Evolutionary conservation across 2,113 vertebrate genomes (phyloP), one percentile per base, ranked within the genome.

Genomic region (Lophotis ruficrista): DNA sequence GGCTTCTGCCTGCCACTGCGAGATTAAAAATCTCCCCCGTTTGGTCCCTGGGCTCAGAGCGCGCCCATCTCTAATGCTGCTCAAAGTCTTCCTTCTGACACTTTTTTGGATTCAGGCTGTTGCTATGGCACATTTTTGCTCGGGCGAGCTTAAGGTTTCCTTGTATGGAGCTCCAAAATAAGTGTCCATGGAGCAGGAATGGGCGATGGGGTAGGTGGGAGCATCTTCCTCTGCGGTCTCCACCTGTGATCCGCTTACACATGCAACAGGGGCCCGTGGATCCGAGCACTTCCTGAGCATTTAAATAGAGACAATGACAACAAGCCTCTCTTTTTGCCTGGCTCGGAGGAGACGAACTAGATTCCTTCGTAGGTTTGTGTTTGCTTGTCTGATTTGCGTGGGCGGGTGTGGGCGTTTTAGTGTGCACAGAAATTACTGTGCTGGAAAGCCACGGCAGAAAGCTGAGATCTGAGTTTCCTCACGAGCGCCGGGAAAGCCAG

Each of bases 111-210:
- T 93, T 51, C 43, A 50, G 83, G 73, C 65, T 84, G 72, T 94
- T 97, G 80, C 93, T 84, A 75, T 92, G 89, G 80, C 83, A 71
- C 73, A 43, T 51, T 71, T 71, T 70, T 16, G 8, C 89, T 87
- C 21, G 14, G 89, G 51, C 14, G 22, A 79, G 80, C 83, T 95
- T 41, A 30, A 89, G 65, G 80, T 58, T 95, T 89, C 64, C 83
- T 75, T 90, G 66, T 72, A n/a, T 21, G 58, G 71, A 83, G 93
- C 83, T 94, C 85, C 33, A 27, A 25, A 54, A 53, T 28, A 62
- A 41, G 69, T 64, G 56, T 73, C 90, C 47, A 4, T 35, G 81
- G 68, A 86, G 68, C 75, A 53, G 68, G 75, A 79, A 62, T 28
- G 62, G 92, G 86, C 1, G 4, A 41, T 48, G 56, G 80, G 64